Conservation (phyloP, 2,113 vertebrate genomes). For the Melanocharis versteri region DNA sequence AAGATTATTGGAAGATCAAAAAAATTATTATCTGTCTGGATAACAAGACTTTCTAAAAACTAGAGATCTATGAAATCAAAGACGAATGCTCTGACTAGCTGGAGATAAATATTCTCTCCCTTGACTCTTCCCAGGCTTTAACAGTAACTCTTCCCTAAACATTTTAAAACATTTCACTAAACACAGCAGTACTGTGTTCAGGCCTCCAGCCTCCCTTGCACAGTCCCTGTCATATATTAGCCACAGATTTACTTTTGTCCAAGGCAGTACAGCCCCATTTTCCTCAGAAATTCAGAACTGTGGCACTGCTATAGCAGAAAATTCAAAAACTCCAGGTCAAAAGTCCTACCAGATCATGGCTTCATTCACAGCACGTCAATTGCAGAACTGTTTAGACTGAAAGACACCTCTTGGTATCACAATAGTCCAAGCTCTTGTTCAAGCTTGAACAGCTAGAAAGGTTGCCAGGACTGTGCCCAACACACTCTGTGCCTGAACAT, state of each 20-base stretch:
- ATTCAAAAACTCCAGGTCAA: background rate
- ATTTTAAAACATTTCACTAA: background rate
- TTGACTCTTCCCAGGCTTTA: background rate
- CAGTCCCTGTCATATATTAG: background rate
- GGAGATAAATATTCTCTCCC: background rate
- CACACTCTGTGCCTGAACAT: background rate
- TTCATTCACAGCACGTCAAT: background rate
- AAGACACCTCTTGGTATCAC: background rate
- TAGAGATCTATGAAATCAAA: background rate
- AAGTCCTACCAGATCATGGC: background rate
- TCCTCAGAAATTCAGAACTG: background rate
- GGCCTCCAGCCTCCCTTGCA: background rate
- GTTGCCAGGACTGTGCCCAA: background rate
- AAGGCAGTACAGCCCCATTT: background rate
- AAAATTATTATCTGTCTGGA: background rate
- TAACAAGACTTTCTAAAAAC: background rate
- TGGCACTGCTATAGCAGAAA: background rate
- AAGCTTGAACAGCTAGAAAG: background rate
- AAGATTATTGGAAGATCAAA: background rate
- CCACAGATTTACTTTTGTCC: background rate
- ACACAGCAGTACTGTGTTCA: background rate
- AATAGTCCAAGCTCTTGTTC: background rate
- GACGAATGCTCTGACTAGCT: background rate
- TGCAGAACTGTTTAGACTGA: background rate
- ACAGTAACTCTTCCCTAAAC: background rate